Conservation (phyloP, 37 sponge, comb jelly and placozoan genomes). For the Aplysina aerophoba region DNA sequence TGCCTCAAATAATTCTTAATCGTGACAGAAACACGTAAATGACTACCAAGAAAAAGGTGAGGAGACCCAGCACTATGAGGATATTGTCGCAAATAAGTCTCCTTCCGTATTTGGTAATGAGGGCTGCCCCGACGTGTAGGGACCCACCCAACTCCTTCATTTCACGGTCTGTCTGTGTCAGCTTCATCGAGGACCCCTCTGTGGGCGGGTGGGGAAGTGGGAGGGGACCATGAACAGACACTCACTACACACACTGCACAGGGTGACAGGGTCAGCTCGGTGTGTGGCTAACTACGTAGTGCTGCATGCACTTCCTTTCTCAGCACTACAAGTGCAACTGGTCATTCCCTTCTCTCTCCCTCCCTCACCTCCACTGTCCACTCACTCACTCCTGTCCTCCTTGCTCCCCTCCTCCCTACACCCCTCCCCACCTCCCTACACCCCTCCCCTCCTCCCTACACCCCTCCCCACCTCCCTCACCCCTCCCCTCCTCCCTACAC, state of each 20-base stretch:
- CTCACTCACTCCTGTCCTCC: background rate
- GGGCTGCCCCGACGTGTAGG: background rate
- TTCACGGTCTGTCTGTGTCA: background rate
- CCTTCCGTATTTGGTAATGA: constrained; percentile 38
- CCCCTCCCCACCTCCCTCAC: background rate
- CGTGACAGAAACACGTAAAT: constrained; percentile 21
- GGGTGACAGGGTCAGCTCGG: background rate
- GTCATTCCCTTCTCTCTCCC: background rate
- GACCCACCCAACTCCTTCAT: background rate
- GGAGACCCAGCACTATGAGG: constrained; percentile 18
- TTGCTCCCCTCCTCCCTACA: background rate
- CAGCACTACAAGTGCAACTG: background rate
- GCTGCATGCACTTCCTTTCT: background rate
- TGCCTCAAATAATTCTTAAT: background rate
- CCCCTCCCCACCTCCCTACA: background rate
- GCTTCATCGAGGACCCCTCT: background rate
- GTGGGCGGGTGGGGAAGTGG: background rate
- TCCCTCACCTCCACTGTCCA: background rate
- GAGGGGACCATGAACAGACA: background rate
- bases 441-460: background rate
- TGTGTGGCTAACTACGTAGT: too few relatives aligned
- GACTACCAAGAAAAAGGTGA: background rate
- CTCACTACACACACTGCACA: background rate
- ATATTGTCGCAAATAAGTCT: constrained; percentile 22
- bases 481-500: background rate